Conservation (phyloP, 2,888 invertebrate genomes). For the Gari tellinella region DNA sequence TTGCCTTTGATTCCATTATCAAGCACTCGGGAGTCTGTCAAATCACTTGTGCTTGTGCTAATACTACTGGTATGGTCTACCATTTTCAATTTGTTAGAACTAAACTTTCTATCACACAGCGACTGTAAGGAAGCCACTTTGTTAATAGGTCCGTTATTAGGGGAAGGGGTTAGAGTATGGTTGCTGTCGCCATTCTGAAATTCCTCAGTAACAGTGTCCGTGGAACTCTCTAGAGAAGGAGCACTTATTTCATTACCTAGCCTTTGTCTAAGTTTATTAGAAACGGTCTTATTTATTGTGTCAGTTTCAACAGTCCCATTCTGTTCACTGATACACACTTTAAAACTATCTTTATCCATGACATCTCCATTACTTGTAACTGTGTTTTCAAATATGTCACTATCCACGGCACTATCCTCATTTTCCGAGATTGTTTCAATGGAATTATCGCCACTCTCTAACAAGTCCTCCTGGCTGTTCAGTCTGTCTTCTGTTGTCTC, state of each 20-base stretch:
- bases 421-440: slow-evolving; percentile 53
- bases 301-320: slow-evolving; percentile 14
- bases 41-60: slow-evolving; percentile 83
- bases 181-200: slow-evolving; percentile 32
- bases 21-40: slow-evolving; percentile 78
- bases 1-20: slow-evolving; percentile 25
- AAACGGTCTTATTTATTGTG: slow-evolving; percentile 22
- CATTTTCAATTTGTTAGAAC: slow-evolving; percentile 46
- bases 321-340: slow-evolving; percentile 19
- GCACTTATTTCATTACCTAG: slow-evolving; percentile 69
- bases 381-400: slow-evolving; percentile 20
- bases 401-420: slow-evolving; percentile 33
- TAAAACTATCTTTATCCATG: slow-evolving; percentile 19
- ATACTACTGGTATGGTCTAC: slow-evolving; percentile 70
- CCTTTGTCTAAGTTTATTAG: slow-evolving; percentile 38
- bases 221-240: slow-evolving; percentile 85
- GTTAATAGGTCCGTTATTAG: slow-evolving; percentile 16
- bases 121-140: slow-evolving; percentile 49
- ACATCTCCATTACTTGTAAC: slow-evolving; percentile 24
- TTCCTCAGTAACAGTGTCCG: slow-evolving; percentile 85
- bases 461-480: background rate
- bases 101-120: slow-evolving; percentile 53
- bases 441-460: slow-evolving; percentile 48
- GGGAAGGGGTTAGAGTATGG: slow-evolving; percentile 31
- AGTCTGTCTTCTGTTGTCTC: background rate